phyloP scores from a whole-genome alignment of 2,113 vertebrate species.

The Rhinolophus ferrumequinum region DNA sequence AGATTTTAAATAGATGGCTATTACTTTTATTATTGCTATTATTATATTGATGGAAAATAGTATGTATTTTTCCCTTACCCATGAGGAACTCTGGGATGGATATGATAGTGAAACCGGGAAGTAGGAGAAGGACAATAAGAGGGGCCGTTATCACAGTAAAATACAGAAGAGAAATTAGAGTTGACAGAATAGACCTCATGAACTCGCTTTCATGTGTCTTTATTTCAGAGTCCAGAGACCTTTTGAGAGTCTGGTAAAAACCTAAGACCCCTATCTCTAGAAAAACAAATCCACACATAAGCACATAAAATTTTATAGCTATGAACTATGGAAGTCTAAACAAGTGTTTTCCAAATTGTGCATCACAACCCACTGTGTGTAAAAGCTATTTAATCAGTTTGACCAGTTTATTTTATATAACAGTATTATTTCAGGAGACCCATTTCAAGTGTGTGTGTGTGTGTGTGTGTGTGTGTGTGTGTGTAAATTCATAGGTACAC shows the following conservation, averaged over 20 bases:
- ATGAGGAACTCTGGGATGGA: neutral
- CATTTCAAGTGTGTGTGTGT: neutral
- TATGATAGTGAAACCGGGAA: neutral
- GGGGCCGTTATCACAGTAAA: neutral
- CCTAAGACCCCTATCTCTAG: neutral
- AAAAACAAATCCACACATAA: neutral
- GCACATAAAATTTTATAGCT: neutral
- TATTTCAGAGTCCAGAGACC: neutral
- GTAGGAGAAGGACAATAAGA: neutral
- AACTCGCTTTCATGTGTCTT: neutral
- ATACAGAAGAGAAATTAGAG: neutral
- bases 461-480: neutral
- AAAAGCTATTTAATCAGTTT: conserved; percentile 22
- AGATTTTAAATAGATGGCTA: neutral
- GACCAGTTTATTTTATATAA: neutral
- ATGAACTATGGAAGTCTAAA: neutral
- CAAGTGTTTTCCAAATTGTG: neutral
- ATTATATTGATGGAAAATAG: neutral
- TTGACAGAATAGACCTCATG: neutral
- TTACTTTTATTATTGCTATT: neutral
- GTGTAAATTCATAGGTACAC: neutral
- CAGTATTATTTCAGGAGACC: neutral
- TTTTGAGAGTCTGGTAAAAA: conserved; percentile 20
- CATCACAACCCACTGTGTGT: neutral
- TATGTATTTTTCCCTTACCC: neutral